Base-by-base conservation (phyloP, 1,140 invertebrate genomes). In the Camponotus floridanus region DNA sequence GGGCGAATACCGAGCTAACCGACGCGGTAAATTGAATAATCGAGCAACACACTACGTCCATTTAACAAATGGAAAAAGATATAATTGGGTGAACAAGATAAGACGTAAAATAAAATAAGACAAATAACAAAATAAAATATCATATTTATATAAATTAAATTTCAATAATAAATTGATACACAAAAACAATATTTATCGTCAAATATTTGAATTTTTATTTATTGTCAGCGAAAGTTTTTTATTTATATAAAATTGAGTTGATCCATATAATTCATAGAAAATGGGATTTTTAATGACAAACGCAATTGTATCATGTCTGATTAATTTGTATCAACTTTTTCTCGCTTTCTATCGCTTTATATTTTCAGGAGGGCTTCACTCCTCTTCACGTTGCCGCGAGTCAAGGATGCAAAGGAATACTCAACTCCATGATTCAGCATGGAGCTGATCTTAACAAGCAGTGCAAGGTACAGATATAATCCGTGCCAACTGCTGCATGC, bases 331-430 rank as follows among this genome's bases (percentile, higher is more conserved):
- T 26, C 18, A 18, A 45, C 26, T 64, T 51, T 18, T 0, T 48
- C 13, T 48, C 8, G 26, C 26, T 48, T 0, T 48, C 13, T 13
- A 45, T 45, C 11, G 3, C 4, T 51, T 0, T 51, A 18, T 51
- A 57, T 83, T 94, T 93, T 26, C 92, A 98, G 97, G 96, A 96
- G 93, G 97, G 97, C 13, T 96, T 96, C 83, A 97, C 97, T 13
- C 95, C 97, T 0, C 94, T 98, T 26, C 98, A 98, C 91, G 95
- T 98, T 91, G 97, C 97, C 13, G 97, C 97, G 65, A 96, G 96
- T 80, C 96, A 97, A 86, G 97, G 97, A 33, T 97, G 97, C 90
- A 96, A 96, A 78, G 97, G 97, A 42, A 97, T 97, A 71, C 95
- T 97, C 31, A 96, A 97, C 87, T 95, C 96, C 62, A 94, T 98